A percentile compares a stretch with the other conserved stretches of the same genome.
phyloP scores from a whole-genome alignment of 1,140 invertebrate species.

The Tenebrio molitor region DNA sequence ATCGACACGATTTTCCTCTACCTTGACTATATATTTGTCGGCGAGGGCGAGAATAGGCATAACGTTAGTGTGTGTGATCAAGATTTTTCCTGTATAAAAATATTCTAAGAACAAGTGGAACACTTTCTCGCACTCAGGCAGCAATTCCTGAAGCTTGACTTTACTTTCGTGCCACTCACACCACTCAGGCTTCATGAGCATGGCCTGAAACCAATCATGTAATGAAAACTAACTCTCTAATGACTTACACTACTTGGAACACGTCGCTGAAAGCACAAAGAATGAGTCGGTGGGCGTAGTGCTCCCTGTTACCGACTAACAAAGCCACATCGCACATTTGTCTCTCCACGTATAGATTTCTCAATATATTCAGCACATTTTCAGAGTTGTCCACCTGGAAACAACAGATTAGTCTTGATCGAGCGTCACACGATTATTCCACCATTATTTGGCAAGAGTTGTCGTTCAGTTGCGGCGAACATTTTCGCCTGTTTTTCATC shows the following conservation, averaged over 20 bases:
- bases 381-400: conserved; percentile 61
- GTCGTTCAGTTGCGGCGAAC: conserved; percentile 6
- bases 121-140: conserved; percentile 82
- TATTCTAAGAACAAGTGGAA: conserved; percentile 94
- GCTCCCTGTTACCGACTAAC: conserved; percentile 71
- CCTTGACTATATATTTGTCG: conserved; percentile 95
- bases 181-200: conserved; percentile 96
- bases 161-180: conserved; percentile 88
- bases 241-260: conserved; percentile 79
- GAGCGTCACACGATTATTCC: neutral
- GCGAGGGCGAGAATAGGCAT: conserved; percentile 89
- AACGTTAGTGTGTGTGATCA: conserved; percentile 85
- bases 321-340: conserved; percentile 64
- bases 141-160: conserved; percentile 87
- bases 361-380: conserved; percentile 60
- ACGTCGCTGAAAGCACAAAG: conserved; percentile 96
- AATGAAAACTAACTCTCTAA: conserved; percentile 14
- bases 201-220: conserved; percentile 76
- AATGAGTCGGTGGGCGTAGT: conserved; percentile 92
- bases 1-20: too few relatives aligned
- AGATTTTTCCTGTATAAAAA: conserved; percentile 93
- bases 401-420: too few relatives aligned
- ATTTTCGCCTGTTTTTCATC: conserved; percentile 23
- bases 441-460: conserved; percentile 51
- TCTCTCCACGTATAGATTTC: conserved; percentile 60